Base-by-base conservation (phyloP, 2,888 invertebrate genomes). In the Belgica antarctica region DNA sequence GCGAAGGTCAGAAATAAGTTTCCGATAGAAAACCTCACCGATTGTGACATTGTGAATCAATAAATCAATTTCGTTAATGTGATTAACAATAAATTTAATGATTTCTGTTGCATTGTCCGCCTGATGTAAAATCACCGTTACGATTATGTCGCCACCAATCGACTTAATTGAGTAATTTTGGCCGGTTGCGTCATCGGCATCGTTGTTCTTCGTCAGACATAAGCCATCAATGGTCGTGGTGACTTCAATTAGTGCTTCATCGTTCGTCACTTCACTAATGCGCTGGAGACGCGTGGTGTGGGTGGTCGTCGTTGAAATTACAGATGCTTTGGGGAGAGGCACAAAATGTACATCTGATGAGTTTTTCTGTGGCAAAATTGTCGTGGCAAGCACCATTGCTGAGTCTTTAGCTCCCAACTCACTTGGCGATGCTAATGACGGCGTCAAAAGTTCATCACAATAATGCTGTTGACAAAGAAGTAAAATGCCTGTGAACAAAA, bases 31-130 rank as follows among this genome's bases (percentile, higher is more conserved):
- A 15, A n/a, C 68, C 71, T 75, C 72, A 78, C 80, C 80, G 72
- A 80, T 76, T 75, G 78, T 75, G 73, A 79, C 78, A 72, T 78
- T 77, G 1, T 77, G 77, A 47, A 74, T 76, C 17, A 80, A 73
- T 4, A 80, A 72, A 72, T 77, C 77, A 1, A 77, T 78, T 71
- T 77, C 76, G 73, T 80, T 80, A n/a, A 79, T 74, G 7, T 79
- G 78, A 75, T 79, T 77, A 22, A 78, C 74, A 0, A 79, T 77
- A 72, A 80, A 80, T 69, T 79, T 72, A 1, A 78, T 77, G 1
- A 80, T 77, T 8, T 74, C 74, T 1, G 78, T 76, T 72, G 80
- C 79, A 25, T 72, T 77, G n/a, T 52, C 34, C 12, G 15, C 22
- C 17, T 22, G 24, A 22, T 36, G 27, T 2, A 79, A 78, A 69